Conservation (phyloP, 2,888 invertebrate species). For the Phoenoteleia sp. region DNA sequence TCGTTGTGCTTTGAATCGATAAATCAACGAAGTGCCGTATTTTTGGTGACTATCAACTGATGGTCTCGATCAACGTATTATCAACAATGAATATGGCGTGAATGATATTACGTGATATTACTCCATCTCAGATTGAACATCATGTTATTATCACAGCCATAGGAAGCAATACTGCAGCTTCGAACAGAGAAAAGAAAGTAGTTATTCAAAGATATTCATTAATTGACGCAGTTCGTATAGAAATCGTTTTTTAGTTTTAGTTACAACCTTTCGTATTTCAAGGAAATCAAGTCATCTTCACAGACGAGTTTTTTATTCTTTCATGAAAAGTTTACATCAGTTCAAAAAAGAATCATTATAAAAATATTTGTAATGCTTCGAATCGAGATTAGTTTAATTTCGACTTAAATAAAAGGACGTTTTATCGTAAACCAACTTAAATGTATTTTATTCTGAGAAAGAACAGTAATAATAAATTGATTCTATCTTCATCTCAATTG, state of each 20-base stretch:
- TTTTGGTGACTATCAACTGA: constrained; percentile 44
- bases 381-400: no score
- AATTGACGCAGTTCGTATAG: not conserved
- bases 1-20: constrained; percentile 27
- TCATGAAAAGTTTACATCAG: no score
- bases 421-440: no score
- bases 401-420: no score
- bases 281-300: no score
- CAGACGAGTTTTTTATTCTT: no score
- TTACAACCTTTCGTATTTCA: not conserved
- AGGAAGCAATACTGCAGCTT: constrained; percentile 82
- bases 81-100: constrained; percentile 83
- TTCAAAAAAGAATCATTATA: no score
- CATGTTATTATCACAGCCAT: constrained; percentile 86
- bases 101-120: constrained; percentile 85
- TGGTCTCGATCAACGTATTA: constrained; percentile 48
- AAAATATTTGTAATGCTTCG: no score
- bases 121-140: constrained; percentile 86
- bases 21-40: constrained; percentile 42
- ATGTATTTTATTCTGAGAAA: no score
- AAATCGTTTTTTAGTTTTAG: not conserved
- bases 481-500: no score
- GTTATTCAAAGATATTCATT: not conserved
- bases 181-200: constrained; percentile 26
- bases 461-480: no score